Evolutionary conservation across 2,113 vertebrate genomes (phyloP), one percentile per base, ranked within the genome.

Genomic region (Gobiocypris rarus): DNA sequence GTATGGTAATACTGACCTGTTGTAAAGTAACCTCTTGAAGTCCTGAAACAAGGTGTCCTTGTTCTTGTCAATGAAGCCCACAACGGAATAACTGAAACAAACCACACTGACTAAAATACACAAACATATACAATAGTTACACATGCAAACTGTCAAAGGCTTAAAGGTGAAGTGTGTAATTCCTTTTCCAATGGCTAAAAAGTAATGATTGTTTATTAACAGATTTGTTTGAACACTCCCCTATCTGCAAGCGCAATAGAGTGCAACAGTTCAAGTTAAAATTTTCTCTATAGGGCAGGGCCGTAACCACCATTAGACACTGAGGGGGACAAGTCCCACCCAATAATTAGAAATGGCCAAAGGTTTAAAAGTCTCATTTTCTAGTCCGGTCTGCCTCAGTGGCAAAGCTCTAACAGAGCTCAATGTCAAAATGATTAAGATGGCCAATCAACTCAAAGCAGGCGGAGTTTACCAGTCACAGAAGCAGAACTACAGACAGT

Each of bases 21-120:
- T 99, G 91, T 98, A 99, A 93, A 99, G 92, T 81, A 99, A 95
- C 82, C 97, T 95, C 92, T 99, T 99, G 93, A 99, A 99, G 91
- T 99, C 98, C 90, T 99, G 98, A 93, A 99, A 99, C 88, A 99
- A 94, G 31, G 97, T 98, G 91, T 99, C 98, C 91, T 98, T 99
- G 93, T 99, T 99, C 94, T 99, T 99, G 93, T 99, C 98, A 86
- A 99, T 98, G 89, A 99, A 99, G 73, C 97, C 96, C 82, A 95
- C 89, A 90, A 97, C 97, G 0, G 97, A 99, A 92, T 99, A 99
- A 75, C 98, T 99, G 84, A 3, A 43, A 86, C 31, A 28, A 50
- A 38, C 69, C 22, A 71, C 38, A 38, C 38, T 38, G 38, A 81
- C 28, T 45, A 10, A 71, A 69, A 56, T 10, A 10, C 26, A 34